phyloP scores from a whole-genome alignment of 2,888 invertebrate genomes.

The Cerastoderma edule region DNA sequence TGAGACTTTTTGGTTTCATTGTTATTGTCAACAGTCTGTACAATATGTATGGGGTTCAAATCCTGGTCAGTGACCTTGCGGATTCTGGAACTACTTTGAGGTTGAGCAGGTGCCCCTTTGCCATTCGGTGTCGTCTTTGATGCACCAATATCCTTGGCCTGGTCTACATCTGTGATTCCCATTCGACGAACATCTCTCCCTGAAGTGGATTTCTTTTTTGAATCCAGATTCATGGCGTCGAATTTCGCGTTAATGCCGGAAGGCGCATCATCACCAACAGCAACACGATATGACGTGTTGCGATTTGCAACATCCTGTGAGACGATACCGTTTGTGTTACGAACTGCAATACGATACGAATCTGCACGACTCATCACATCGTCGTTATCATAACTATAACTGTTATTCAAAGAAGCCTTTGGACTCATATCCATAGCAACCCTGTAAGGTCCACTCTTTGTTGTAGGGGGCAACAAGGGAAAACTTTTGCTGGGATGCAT shows the following conservation, averaged over 20 bases:
- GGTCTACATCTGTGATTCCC: conserved; percentile 78
- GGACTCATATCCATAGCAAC: conserved; percentile 63
- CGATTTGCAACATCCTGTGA: conserved; percentile 49
- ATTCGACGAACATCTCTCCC: conserved; percentile 71
- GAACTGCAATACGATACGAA: conserved; percentile 74
- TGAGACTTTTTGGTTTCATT: conserved; percentile 54
- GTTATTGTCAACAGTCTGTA: conserved; percentile 58
- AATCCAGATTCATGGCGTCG: conserved; percentile 52
- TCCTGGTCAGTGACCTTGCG: conserved; percentile 63
- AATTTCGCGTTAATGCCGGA: conserved; percentile 43
- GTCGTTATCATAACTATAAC: conserved; percentile 41
- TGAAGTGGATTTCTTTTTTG: conserved; percentile 46
- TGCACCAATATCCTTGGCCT: conserved; percentile 63
- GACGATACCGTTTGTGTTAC: conserved; percentile 70
- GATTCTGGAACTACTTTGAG: conserved; percentile 32
- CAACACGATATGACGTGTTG: conserved; percentile 73
- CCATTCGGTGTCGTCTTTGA: conserved; percentile 33
- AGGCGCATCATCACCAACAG: conserved; percentile 64
- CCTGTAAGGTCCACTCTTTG: conserved; percentile 57
- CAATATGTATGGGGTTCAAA: conserved; percentile 65
- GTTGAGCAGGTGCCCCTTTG: not conserved
- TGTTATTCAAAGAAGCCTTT: conserved; percentile 35
- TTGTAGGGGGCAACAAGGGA: conserved; percentile 57
- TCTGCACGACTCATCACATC: conserved; percentile 71
- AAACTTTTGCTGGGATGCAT: conserved; percentile 65